phyloP scores from a whole-genome alignment of 2,888 invertebrate genomes.

The Eupithecia pulchellata region DNA sequence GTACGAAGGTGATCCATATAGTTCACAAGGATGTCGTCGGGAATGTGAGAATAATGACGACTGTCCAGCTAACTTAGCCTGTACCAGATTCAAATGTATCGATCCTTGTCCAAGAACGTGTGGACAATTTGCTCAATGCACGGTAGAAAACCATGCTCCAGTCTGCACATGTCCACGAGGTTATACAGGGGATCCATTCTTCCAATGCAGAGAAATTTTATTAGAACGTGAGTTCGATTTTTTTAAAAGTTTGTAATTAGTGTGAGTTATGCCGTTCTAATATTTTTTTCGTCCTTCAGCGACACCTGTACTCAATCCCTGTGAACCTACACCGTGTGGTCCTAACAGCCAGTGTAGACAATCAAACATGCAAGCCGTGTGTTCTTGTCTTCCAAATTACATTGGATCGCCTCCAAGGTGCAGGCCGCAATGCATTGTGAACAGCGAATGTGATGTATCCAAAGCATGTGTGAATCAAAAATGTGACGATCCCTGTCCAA shows the following conservation, averaged over 20 bases:
- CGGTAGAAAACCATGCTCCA: slow-evolving; percentile 91
- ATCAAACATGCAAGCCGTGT: slow-evolving; percentile 92
- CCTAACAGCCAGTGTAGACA: slow-evolving; percentile 94
- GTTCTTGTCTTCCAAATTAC: slow-evolving; percentile 92
- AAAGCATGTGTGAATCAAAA: slow-evolving; percentile 94
- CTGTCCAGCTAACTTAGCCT: slow-evolving; percentile 89
- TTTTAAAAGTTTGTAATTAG: slow-evolving; percentile 8
- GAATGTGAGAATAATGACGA: slow-evolving; percentile 93
- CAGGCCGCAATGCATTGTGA: slow-evolving; percentile 94
- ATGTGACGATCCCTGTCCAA: slow-evolving; percentile 95
- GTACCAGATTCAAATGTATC: slow-evolving; percentile 92
- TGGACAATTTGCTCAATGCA: slow-evolving; percentile 91
- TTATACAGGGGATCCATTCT: slow-evolving; percentile 93
- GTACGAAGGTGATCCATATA: slow-evolving; percentile 93
- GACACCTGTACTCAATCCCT: slow-evolving; percentile 87
- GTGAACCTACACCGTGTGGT: slow-evolving; percentile 94
- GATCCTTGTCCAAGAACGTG: slow-evolving; percentile 95
- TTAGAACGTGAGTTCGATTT: slow-evolving; percentile 62
- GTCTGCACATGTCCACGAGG: slow-evolving; percentile 90
- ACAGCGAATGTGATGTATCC: slow-evolving; percentile 92
- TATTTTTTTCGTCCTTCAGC: slow-evolving; percentile 60
- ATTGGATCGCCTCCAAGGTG: slow-evolving; percentile 92
- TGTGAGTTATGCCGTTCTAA: not conserved
- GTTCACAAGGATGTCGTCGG: slow-evolving; percentile 88
- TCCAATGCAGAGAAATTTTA: slow-evolving; percentile 87